Conservation (phyloP, 2,797 vertebrate genomes). For the Cossypha polioptera region DNA sequence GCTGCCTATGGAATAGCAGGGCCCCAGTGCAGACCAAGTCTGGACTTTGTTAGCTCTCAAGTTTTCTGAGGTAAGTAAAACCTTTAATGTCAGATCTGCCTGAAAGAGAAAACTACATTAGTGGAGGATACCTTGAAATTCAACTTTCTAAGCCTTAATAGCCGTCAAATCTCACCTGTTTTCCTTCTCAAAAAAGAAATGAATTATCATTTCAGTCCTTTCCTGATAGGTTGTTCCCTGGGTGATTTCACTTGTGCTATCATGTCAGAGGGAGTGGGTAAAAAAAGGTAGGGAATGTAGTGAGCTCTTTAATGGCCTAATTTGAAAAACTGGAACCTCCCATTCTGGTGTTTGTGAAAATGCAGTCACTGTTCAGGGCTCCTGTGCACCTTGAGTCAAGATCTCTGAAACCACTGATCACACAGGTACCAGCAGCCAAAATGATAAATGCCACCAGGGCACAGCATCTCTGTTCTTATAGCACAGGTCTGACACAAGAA, state of each 20-base stretch:
- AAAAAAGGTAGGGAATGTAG: too few species aligned
- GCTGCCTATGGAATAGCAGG: background rate
- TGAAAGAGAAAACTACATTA: background rate
- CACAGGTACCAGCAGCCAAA: background rate
- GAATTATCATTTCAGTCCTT: background rate
- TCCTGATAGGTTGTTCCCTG: background rate
- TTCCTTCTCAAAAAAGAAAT: background rate
- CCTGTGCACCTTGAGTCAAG: background rate
- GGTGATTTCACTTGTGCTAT: background rate
- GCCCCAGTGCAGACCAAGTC: background rate
- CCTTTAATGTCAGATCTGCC: background rate
- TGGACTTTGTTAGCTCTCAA: background rate
- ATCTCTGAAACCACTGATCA: background rate
- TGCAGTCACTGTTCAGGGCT: background rate
- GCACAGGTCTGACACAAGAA: background rate
- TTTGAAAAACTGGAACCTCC: background rate
- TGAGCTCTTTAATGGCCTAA: background rate
- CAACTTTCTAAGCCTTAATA: background rate
- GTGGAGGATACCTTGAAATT: background rate
- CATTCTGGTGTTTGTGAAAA: background rate
- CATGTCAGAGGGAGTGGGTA: accelerated
- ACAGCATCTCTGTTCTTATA: background rate
- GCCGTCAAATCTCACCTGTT: background rate
- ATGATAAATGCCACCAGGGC: background rate
- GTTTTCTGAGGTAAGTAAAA: background rate